Conservation (phyloP, 2,797 vertebrate species). For the Enteromius thamalakanensis region DNA sequence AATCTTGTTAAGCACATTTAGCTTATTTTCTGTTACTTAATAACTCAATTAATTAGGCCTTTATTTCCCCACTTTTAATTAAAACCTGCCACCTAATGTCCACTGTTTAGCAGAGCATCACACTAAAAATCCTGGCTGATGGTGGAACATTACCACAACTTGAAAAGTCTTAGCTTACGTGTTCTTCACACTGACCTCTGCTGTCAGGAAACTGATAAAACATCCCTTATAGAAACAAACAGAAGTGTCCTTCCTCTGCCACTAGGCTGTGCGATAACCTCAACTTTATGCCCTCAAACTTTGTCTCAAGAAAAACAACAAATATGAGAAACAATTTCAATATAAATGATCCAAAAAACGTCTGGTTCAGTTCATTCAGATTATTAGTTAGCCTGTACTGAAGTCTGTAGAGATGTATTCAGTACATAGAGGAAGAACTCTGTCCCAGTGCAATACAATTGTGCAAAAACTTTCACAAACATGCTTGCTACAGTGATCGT, state of each 20-base stretch:
- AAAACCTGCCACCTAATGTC: background rate
- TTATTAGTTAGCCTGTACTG: background rate
- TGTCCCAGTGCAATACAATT: background rate
- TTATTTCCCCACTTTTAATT: background rate
- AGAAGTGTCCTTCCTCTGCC: background rate
- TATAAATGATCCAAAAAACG: background rate
- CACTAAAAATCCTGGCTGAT: background rate
- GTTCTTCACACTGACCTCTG: conserved; percentile 21
- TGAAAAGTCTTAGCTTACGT: background rate
- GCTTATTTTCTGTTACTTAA: no score
- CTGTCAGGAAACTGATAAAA: background rate
- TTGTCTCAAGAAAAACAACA: background rate
- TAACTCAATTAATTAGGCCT: background rate
- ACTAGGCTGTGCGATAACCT: conserved; percentile 41
- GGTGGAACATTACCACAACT: background rate
- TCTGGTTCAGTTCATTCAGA: background rate
- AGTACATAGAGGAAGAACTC: background rate
- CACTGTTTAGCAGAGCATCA: background rate
- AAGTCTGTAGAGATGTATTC: background rate
- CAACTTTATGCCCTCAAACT: background rate
- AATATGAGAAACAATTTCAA: background rate
- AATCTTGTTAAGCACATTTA: background rate
- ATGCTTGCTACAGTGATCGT: conserved; percentile 11
- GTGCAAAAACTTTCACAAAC: background rate
- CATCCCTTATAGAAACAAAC: background rate